Evolutionary conservation across 2,888 invertebrate species (phyloP), one percentile per base, ranked within the genome.

Genomic region (Anoplius nigerrimus): DNA sequence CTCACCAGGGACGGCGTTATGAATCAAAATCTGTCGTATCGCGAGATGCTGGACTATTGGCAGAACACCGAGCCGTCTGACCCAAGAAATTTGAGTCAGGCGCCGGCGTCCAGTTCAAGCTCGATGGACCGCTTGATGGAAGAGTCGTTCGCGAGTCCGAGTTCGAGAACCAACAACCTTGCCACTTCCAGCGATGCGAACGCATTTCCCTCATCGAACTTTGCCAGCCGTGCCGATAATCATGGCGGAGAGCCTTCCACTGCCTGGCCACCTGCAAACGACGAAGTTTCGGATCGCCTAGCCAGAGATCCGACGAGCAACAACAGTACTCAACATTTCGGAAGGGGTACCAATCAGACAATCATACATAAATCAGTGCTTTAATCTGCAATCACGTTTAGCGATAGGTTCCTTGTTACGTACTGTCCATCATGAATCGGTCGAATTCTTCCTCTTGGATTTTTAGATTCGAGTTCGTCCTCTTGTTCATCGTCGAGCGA

Each of bases 401-500:
- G 27, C n/a, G n/a, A n/a, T n/a, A n/a, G n/a, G n/a, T n/a, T n/a
- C n/a, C n/a, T n/a, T n/a, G n/a, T n/a, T n/a, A n/a, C n/a, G n/a
- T n/a, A n/a, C n/a, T n/a, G n/a, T n/a, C n/a, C n/a, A n/a, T n/a
- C n/a, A n/a, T n/a, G n/a, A n/a, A n/a, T n/a, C n/a, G n/a, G n/a
- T n/a, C n/a, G n/a, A n/a, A n/a, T n/a, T n/a, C n/a, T n/a, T n/a
- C n/a, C n/a, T n/a, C n/a, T n/a, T n/a, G n/a, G n/a, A n/a, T n/a
- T n/a, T n/a, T n/a, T n/a, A n/a, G n/a, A n/a, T n/a, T n/a, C n/a
- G n/a, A n/a, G n/a, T n/a, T n/a, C n/a, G n/a, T n/a, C n/a, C n/a
- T n/a, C n/a, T n/a, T n/a, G 79, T 45, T 84, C 84, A n/a, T 75
- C 80, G 3, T 84, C 84, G 3, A 84, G 82, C 43, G 83, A 86